phyloP scores from a whole-genome alignment of 2,113 vertebrate genomes.

The Eurypyga helias region DNA sequence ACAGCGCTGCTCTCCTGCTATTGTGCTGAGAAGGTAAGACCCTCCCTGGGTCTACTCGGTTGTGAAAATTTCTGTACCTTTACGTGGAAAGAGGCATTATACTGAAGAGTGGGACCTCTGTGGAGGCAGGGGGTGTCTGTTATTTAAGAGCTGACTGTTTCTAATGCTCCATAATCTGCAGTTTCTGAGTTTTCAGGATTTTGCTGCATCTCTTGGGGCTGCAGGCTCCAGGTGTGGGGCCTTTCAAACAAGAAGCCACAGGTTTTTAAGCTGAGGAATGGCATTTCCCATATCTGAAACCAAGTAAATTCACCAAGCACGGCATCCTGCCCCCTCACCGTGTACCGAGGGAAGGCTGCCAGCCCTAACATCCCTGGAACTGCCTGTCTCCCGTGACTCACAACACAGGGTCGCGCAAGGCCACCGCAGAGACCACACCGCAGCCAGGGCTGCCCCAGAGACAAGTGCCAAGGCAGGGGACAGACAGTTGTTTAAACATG shows the following conservation, averaged over 20 bases:
- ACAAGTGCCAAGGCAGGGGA: not conserved
- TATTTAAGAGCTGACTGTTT: not conserved
- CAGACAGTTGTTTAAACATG: not conserved
- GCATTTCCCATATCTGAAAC: not conserved
- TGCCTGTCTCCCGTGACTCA: not conserved
- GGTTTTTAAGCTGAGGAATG: not conserved
- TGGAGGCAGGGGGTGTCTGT: not conserved
- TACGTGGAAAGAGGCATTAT: not conserved
- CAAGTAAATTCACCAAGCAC: not conserved
- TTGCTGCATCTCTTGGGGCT: not conserved
- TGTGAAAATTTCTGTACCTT: not conserved
- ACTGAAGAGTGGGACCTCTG: not conserved
- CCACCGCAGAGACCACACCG: not conserved
- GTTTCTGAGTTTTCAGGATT: not conserved
- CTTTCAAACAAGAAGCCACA: not conserved
- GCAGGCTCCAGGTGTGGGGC: not conserved
- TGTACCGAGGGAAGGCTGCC: not conserved
- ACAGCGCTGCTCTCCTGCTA: conserved; percentile 15
- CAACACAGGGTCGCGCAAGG: not conserved
- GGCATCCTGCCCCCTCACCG: not conserved
- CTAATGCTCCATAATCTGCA: not conserved
- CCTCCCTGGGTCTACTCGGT: not conserved
- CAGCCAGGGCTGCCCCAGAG: not conserved
- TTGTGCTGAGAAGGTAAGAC: conserved; percentile 26
- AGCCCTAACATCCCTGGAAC: not conserved